Evolutionary conservation across 1,140 invertebrate genomes (phyloP).

Genomic region (Aphelenchoides besseyi): DNA sequence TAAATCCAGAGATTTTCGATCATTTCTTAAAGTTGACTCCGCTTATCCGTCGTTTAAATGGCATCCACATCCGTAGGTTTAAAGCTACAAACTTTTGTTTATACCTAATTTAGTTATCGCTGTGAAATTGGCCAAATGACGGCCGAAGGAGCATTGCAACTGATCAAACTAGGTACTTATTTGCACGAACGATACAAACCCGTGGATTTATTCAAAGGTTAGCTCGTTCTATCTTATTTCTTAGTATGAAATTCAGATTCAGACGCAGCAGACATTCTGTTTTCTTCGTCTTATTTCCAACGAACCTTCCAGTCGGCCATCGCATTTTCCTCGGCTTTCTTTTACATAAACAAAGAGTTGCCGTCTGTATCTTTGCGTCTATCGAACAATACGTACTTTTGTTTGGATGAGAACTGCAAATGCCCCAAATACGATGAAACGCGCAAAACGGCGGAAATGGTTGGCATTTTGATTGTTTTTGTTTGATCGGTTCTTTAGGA

Average conservation of each 20-base stretch:
- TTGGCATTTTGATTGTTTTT: neutral
- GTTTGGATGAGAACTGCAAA: constrained; percentile 20
- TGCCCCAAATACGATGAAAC: constrained; percentile 24
- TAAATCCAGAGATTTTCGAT: constrained; percentile 17
- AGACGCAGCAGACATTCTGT: constrained; percentile 7
- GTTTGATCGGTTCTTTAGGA: constrained; percentile 17
- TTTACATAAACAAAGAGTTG: constrained; percentile 24
- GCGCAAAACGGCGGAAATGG: constrained; percentile 9
- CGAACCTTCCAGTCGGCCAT: constrained; percentile 39
- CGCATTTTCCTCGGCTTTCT: constrained; percentile 32
- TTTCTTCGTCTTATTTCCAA: constrained; percentile 24
- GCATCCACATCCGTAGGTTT: constrained; percentile 21
- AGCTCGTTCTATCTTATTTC: neutral
- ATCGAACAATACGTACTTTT: constrained; percentile 34
- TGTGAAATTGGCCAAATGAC: constrained; percentile 33
- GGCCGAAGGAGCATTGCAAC: constrained; percentile 33
- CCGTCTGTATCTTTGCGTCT: neutral
- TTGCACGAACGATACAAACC: constrained; percentile 20
- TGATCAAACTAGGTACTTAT: constrained; percentile 31
- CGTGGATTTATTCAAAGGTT: constrained; percentile 24
- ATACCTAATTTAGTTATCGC: constrained; percentile 23
- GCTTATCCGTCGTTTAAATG: constrained; percentile 13
- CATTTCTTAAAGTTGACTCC: constrained; percentile 28
- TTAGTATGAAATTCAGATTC: constrained; percentile 6
- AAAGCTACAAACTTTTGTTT: too few species aligned